Evolutionary conservation across 2,113 vertebrate species (phyloP).

Genomic region (Pycnonotus jocosus): DNA sequence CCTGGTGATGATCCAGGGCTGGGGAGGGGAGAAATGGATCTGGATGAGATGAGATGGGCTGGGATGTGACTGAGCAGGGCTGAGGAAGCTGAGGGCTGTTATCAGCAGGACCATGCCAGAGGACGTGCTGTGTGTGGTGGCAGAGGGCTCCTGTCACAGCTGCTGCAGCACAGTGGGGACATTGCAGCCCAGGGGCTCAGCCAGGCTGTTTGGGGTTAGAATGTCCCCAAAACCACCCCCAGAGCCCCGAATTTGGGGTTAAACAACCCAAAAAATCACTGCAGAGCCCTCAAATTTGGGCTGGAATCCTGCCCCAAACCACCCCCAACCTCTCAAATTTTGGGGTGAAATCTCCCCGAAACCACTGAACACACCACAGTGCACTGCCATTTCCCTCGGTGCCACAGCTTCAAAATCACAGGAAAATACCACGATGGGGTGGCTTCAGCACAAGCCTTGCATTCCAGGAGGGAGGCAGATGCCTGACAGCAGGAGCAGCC

Average conservation of each 20-base stretch:
- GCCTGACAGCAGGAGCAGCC: neutral
- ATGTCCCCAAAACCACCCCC: neutral
- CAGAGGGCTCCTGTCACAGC: neutral
- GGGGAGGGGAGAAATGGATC: neutral
- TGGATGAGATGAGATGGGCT: neutral
- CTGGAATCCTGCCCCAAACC: neutral
- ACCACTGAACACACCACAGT: neutral
- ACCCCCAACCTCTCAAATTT: neutral
- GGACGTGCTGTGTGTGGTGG: neutral
- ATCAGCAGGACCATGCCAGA: neutral
- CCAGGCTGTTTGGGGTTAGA: neutral
- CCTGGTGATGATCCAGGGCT: neutral
- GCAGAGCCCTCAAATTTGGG: too few species aligned
- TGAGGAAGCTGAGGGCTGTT: neutral
- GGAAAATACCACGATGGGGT: neutral
- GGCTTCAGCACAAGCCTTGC: neutral
- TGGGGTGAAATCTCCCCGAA: neutral
- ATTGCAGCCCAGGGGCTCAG: fast-evolving
- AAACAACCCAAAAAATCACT: neutral
- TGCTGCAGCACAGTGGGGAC: neutral
- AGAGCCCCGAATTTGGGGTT: too few species aligned
- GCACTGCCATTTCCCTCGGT: fast-evolving
- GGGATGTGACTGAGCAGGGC: neutral
- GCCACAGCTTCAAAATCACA: neutral
- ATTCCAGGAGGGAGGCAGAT: neutral